Evolutionary conservation across 30 jellyfish, hydroid and myxozoan genomes (phyloP), one percentile per base, ranked within the genome.

Genomic region (Hydractinia echinata): DNA sequence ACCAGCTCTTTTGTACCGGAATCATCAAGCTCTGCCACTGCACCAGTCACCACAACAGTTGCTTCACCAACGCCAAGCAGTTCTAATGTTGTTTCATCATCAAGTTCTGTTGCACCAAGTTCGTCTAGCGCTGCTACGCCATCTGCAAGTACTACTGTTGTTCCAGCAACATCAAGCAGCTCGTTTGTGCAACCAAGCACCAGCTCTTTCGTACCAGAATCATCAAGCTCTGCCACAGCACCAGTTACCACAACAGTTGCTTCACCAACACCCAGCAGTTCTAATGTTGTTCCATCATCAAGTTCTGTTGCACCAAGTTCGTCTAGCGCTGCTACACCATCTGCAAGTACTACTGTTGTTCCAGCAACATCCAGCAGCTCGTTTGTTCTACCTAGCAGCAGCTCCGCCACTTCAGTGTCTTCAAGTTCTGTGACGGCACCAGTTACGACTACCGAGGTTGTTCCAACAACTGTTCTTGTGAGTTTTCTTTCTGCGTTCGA

Each of bases 341-440:
- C 68, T 56, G 68, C 10, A 56, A 56, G 68, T 56, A 56, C 68
- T 9, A 56, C 13, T 56, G 68, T 56, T 56, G 14, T 49, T 5
- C 81, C 94, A 44, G 51, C 94, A 39, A 84, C 94, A 56, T 9
- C 68, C 68, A 56, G 68, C 68, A 56, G 10, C 68, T 10, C 68
- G 10, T n/a, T n/a, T 56, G 68, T 9, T 9, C 10, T n/a, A 0
- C 53, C 94, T 4, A 76, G 94, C 78, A 52, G 61, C 66, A 79
- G 70, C 11, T 50, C 66, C 15, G 6, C 55, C 4, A 51, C 61
- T 6, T 15, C n/a, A n/a, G n/a, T n/a, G n/a, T n/a, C n/a, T n/a
- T n/a, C n/a, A n/a, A n/a, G n/a, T n/a, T n/a, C n/a, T n/a, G n/a
- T n/a, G n/a, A n/a, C n/a, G n/a, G n/a, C n/a, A n/a, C n/a, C n/a